Percentiles rank a stretch among this genome's conserved stretches.
Evolutionary conservation across 1,140 invertebrate species (phyloP).

Genomic region (Plutomurus gul): DNA sequence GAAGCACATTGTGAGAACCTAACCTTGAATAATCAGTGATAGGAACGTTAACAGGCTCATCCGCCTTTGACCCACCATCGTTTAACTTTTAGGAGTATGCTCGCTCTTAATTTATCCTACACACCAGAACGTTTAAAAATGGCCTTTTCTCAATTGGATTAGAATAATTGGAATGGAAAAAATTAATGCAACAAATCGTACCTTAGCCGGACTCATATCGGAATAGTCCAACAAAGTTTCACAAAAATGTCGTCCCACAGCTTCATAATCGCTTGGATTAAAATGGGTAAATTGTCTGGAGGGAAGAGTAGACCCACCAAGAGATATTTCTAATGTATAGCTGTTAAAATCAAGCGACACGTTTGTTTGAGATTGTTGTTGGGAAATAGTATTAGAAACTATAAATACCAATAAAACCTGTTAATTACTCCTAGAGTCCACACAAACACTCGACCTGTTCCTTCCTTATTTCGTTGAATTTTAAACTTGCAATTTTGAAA

Average conservation of each 20-base stretch:
- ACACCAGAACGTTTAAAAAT: conserved; percentile 49
- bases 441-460: conserved; percentile 87
- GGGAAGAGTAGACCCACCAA: conserved; percentile 81
- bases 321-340: conserved; percentile 92
- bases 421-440: conserved; percentile 93
- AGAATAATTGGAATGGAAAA: conserved; percentile 2
- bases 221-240: conserved; percentile 78
- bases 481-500: conserved; percentile 93
- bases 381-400: background rate
- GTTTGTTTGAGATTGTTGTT: background rate
- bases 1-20: background rate
- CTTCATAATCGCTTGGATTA: conserved; percentile 76
- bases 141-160: background rate
- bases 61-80: conserved; percentile 82
- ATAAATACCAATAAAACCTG: conserved; percentile 41
- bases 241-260: conserved; percentile 85
- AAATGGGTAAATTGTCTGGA: conserved; percentile 82
- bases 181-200: background rate
- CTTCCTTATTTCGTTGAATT: conserved; percentile 88
- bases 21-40: conserved; percentile 85
- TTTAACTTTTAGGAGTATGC: conserved; percentile 77
- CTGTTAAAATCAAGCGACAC: conserved; percentile 59
- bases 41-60: conserved; percentile 81
- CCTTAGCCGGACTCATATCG: conserved; percentile 29
- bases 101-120: conserved; percentile 74